Conservation (phyloP, 2,888 invertebrate species). For the Drosophila pseudotakahashii region DNA sequence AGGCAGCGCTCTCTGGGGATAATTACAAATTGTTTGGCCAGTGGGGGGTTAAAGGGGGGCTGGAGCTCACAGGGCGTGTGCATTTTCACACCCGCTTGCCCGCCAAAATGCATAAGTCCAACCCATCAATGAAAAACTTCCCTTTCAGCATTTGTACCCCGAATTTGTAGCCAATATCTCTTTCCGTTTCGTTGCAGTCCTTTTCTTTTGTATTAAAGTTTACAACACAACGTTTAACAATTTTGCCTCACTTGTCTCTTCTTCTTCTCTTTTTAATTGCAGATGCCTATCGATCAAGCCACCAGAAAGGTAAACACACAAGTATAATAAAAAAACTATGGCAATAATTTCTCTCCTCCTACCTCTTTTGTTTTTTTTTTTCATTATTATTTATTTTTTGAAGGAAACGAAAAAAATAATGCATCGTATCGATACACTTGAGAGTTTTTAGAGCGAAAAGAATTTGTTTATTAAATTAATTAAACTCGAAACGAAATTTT, state of each 20-base stretch:
- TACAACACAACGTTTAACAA: slow-evolving; percentile 61
- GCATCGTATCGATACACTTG: slow-evolving; percentile 73
- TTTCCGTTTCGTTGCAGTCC: slow-evolving; percentile 15
- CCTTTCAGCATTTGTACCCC: slow-evolving; percentile 23
- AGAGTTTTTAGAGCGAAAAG: slow-evolving; percentile 84
- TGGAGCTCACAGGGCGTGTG: slow-evolving; percentile 63
- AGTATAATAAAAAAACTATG: slow-evolving; percentile 74
- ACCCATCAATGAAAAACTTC: slow-evolving; percentile 52
- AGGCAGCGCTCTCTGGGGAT: slow-evolving; percentile 60
- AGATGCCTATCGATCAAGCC: slow-evolving; percentile 91
- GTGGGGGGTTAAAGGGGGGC: slow-evolving; percentile 12
- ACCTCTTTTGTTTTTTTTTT: slow-evolving; percentile 12
- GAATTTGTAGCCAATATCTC: slow-evolving; percentile 32
- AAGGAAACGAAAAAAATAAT: slow-evolving; percentile 17
- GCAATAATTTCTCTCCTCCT: slow-evolving; percentile 59
- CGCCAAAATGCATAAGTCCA: slow-evolving; percentile 44
- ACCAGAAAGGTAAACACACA: slow-evolving; percentile 88
- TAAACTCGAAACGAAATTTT: slow-evolving; percentile 52
- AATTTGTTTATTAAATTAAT: slow-evolving; percentile 65
- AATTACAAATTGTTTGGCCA: slow-evolving; percentile 59
- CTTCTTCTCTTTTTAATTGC: slow-evolving; percentile 88
- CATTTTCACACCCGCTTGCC: slow-evolving; percentile 77
- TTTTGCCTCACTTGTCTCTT: slow-evolving; percentile 85
- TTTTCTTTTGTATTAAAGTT: slow-evolving; percentile 35
- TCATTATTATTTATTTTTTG: slow-evolving; percentile 14